These are phyloP conservation scores for Triplophysa dalaica DNA, from an alignment of 2,113 vertebrate genomes.

Conservation along the genomic window DNA sequence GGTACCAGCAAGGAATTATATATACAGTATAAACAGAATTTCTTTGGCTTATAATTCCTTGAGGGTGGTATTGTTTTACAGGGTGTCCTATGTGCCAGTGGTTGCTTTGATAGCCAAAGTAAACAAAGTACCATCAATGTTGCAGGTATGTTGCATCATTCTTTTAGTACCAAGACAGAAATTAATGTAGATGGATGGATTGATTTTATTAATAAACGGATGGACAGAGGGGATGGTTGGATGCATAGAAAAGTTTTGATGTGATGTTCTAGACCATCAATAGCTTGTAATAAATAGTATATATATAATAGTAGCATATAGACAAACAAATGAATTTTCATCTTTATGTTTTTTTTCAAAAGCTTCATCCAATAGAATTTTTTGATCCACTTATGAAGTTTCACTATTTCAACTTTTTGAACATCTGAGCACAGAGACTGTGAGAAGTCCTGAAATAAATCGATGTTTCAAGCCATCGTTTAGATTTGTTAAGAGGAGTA, in stretches of 20 bases:
- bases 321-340: too few relatives aligned
- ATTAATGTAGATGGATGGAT: background rate
- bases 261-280: too few relatives aligned
- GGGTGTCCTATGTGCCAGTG: background rate
- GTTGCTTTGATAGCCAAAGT: background rate
- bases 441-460: conserved; percentile 35
- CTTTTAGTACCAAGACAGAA: background rate
- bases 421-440: conserved; percentile 6
- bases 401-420: background rate
- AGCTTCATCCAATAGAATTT: background rate
- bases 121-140: background rate
- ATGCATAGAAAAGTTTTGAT: too few relatives aligned
- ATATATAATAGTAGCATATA: too few relatives aligned
- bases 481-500: conserved; percentile 47
- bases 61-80: background rate
- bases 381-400: background rate
- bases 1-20: too few relatives aligned
- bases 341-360: too few relatives aligned
- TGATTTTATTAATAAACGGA: too few relatives aligned
- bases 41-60: background rate
- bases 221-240: too few relatives aligned
- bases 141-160: background rate
- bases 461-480: conserved; percentile 7
- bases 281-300: too few relatives aligned
- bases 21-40: too few relatives aligned